Base-by-base conservation (phyloP, 2,113 vertebrate genomes). In the Diphyllodes magnificus region DNA sequence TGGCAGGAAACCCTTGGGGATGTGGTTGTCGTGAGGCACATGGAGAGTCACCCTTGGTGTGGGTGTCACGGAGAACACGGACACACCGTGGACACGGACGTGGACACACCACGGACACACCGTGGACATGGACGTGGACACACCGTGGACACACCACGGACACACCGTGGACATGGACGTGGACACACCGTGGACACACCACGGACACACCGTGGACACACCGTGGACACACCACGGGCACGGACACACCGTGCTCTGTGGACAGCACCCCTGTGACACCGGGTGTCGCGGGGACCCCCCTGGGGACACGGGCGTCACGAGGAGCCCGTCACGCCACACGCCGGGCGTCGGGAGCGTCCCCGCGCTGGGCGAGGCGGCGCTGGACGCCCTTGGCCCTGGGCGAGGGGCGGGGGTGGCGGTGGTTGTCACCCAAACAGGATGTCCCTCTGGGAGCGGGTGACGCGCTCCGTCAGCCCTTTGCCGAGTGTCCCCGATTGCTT, bases 401-500 rank as follows among this genome's bases (percentile, higher is more conserved):
- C 88, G 71, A 77, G 79, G 93, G 88, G 90, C 17, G 85, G 49
- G 70, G 50, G 39, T 27, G 33, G 68, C 15, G 66, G 93, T 4
- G 86, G 21, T 76, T 82, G 92, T 95, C 88, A 93, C 92, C 92
- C 83, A 95, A 95, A 83, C 94, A 94, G 91, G 91, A 72, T 90
- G 91, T 91, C 84, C 91, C 88, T 94, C 87, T 92, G 93, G 73
- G 87, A 96, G 96, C 53, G 65, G 90, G 83, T 95, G 94, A 97
- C 94, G 75, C 90, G 77, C 90, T 93, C 95, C 78, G 90, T 95
- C 87, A 92, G 96, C 92, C 90, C 78, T 93, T 96, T 96, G 87
- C 88, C 73, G 88, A 96, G 95, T 86, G 92, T 47, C 86, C 88
- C 73, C 66, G 83, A 96, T 94, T 95, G 94, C 94, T 97, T 92